Conservation (phyloP, 2,797 vertebrate genomes). For the Neomorphus geoffroyi region DNA sequence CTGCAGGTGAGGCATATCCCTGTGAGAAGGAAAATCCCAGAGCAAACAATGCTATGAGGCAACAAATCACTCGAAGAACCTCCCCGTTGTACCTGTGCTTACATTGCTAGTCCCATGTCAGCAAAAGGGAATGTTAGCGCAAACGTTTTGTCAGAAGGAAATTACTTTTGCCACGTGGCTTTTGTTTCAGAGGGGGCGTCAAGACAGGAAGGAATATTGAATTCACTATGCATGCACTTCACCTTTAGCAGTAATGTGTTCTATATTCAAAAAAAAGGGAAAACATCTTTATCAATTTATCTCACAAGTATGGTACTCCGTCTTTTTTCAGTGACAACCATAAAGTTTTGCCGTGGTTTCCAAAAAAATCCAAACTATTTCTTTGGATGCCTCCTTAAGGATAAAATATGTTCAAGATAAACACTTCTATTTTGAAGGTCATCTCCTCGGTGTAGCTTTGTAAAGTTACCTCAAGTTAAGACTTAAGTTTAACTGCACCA, state of each 20-base stretch:
- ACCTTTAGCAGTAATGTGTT: not conserved
- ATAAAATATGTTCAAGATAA: not conserved
- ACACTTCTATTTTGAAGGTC: not conserved
- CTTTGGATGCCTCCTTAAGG: not conserved
- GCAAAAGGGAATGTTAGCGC: not conserved
- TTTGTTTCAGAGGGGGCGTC: not conserved
- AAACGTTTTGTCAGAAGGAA: not conserved
- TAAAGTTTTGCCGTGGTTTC: not conserved
- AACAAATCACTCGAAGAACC: not conserved
- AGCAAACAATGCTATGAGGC: not conserved
- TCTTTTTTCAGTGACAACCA: not conserved
- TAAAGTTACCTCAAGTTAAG: not conserved
- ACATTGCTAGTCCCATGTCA: not conserved
- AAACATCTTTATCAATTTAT: not conserved
- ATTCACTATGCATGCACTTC: not conserved
- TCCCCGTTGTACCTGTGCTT: not conserved
- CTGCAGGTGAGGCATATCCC: not conserved
- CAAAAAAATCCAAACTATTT: accelerated
- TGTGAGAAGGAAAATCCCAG: not conserved
- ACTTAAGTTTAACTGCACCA: not conserved
- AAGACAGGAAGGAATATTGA: not conserved
- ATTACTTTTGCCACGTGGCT: not conserved
- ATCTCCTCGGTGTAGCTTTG: not conserved
- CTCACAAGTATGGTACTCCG: not conserved
- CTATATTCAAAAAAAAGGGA: not conserved